A percentile compares a stretch with the other conserved stretches of the same genome.
Evolutionary conservation across 2,797 vertebrate species (phyloP).

Genomic region (Distichodus sexfasciatus): DNA sequence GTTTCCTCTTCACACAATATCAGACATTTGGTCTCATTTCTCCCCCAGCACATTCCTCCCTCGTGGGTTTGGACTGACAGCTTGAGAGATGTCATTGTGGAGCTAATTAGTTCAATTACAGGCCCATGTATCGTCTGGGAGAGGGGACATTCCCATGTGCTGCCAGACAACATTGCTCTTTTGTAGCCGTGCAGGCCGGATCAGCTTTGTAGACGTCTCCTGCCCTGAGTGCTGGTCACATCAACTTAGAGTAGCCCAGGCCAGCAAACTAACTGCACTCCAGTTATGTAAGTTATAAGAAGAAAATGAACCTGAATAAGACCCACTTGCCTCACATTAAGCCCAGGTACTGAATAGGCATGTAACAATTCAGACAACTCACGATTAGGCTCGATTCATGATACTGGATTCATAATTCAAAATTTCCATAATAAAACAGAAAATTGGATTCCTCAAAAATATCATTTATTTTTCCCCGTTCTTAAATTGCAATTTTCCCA

Average conservation of each 20-base stretch:
- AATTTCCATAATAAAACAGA: too few relatives aligned
- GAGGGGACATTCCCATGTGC: constrained; percentile 45
- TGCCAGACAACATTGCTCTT: constrained; percentile 66
- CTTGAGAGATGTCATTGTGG: constrained; percentile 70
- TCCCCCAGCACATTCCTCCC: constrained; percentile 69
- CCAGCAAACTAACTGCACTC: background rate
- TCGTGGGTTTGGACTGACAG: constrained; percentile 62
- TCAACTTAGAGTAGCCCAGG: background rate
- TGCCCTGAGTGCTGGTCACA: background rate
- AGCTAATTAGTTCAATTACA: constrained; percentile 74
- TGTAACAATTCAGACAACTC: too few relatives aligned
- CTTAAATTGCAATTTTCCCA: too few relatives aligned
- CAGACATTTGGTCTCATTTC: constrained; percentile 31
- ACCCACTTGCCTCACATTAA: background rate
- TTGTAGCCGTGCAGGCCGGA: constrained; percentile 64
- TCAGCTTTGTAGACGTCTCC: constrained; percentile 67
- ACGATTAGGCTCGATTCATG: too few relatives aligned
- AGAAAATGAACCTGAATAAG: constrained; percentile 9
- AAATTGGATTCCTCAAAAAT: too few relatives aligned
- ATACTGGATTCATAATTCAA: too few relatives aligned
- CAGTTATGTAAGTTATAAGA: background rate
- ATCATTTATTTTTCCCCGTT: too few relatives aligned
- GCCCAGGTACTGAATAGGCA: too few relatives aligned
- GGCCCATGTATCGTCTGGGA: constrained; percentile 64
- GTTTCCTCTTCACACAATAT: constrained; percentile 39